Evolutionary conservation across 2,888 invertebrate genomes (phyloP), one percentile per base, ranked within the genome.

Genomic region (Sminthurides aquaticus): DNA sequence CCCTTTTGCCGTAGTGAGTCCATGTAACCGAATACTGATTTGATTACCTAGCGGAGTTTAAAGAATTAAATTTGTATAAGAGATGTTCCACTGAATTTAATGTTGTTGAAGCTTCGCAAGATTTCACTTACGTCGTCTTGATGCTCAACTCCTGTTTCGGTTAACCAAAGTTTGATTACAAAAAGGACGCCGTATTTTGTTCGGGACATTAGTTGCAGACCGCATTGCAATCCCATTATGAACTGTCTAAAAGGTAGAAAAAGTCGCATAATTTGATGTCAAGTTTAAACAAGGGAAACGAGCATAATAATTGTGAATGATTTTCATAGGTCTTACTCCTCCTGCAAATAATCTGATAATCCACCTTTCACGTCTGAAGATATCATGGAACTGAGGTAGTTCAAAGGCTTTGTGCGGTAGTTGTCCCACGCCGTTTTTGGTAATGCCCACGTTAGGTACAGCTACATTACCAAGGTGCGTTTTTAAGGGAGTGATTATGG

Each of bases 361-460:
- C 63, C 63, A 5, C 63, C 63, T 11, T 48, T 49, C n/a, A 63
- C 49, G 49, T 49, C 58, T 1, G 63, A 57, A n/a, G 63, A 63
- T 20, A 63, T 63, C 24, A 57, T 27, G 15, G 49, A 3, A 22
- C 57, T 63, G 5, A 63, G 15, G 49, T 63, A 63, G 11, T 22
- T 48, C 22, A 63, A 18, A 26, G 63, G 63, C 52, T 63, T 63
- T 1, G 63, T 57, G 2, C 27, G 11, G 63, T 63, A 63, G 24
- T 63, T 57, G 8, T 25, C 18, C 63, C 63, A 63, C 1, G 57
- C 28, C 28, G 29, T 20, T 49, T 49, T 48, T 1, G 57, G 57
- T 1, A 63, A 25, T 15, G 57, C 24, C 63, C 63, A 63, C 1
- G 63, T 49, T 22, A 63, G 18, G 28, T 63, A 63, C 1, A 63